A percentile compares a stretch with the other conserved stretches of the same genome.
phyloP scores from a whole-genome alignment of 2,113 vertebrate species.

The rabbit (Oryctolagus cuniculus) region mOryCun1.1 NC_091441.1:27589001-27589500 shows the following conservation, averaged over 20 bases:
- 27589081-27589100: not conserved
- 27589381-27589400: not conserved
- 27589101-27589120: no score
- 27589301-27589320: not conserved
- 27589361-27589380: not conserved
- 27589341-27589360: not conserved
- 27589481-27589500: not conserved
- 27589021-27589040: not conserved
- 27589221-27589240: not conserved
- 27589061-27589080: not conserved
- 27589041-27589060: not conserved
- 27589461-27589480: not conserved
- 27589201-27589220: not conserved
- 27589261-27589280: not conserved
- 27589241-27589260: not conserved
- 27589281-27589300: not conserved
- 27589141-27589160: not conserved
- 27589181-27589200: not conserved
- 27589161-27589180: not conserved
- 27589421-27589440: not conserved
- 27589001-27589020: not conserved
- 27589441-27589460: rapidly evolving
- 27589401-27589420: not conserved
- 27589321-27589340: not conserved
- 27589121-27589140: not conserved